These are phyloP conservation scores for Luidia sarsii DNA, from an alignment of 53 echinoderm and acorn worm species.

Conservation along the genomic window DNA sequence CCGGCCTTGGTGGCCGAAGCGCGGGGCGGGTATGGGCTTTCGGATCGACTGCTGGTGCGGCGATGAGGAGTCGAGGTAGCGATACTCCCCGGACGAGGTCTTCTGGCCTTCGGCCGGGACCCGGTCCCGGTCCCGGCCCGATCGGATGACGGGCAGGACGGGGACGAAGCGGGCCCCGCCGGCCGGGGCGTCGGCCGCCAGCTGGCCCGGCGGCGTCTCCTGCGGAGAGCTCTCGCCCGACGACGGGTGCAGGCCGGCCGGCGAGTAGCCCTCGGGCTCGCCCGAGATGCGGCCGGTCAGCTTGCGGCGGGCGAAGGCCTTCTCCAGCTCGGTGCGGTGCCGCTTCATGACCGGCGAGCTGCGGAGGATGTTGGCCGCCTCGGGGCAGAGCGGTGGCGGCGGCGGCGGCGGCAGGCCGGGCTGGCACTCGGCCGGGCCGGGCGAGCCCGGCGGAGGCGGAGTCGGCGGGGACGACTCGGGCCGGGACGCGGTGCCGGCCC, in stretches of 20 bases:
- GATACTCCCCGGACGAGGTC: constrained; percentile 32
- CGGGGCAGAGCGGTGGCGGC: constrained; percentile 36
- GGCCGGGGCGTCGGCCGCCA: constrained; percentile 24
- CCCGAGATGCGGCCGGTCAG: constrained; percentile 46
- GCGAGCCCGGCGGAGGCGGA: neutral
- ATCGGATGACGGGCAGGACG: constrained; percentile 35
- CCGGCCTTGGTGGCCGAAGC: constrained; percentile 42
- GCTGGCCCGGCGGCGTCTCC: constrained; percentile 12
- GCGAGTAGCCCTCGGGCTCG: constrained; percentile 32
- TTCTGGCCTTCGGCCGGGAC: constrained; percentile 11
- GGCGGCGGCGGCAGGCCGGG: neutral
- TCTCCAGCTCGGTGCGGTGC: constrained; percentile 73
- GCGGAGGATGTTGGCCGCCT: constrained; percentile 16
- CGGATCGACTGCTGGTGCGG: neutral
- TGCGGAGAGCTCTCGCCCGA: constrained; percentile 42
- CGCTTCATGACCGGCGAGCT: constrained; percentile 70
- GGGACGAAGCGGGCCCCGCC: constrained; percentile 14
- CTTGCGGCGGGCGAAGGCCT: constrained; percentile 74
- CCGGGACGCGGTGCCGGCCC: constrained; percentile 8
- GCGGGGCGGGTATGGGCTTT: constrained; percentile 32
- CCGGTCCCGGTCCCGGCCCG: constrained; percentile 6
- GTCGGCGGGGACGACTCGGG: neutral
- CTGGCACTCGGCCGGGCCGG: no score
- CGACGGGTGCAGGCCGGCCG: constrained; percentile 22
- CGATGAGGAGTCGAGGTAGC: neutral